Base-by-base conservation (phyloP, 2,797 vertebrate species). In the Fringilla coelebs region DNA sequence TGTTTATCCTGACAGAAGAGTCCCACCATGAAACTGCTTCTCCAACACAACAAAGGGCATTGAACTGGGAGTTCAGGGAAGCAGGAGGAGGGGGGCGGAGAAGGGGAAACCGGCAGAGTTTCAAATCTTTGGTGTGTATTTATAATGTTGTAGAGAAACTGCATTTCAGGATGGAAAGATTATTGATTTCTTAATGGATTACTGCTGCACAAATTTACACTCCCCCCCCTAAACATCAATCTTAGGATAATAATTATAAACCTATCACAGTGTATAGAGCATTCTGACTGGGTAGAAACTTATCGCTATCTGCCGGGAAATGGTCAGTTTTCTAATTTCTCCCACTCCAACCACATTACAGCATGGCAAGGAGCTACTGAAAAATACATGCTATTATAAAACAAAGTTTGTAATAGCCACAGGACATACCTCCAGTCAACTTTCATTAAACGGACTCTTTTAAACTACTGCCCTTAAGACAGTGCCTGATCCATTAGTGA, bases 111-210 rank as follows among this genome's bases (percentile, higher is more conserved):
- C 80, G 21, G 80, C 32, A 73, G 54, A 81, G 88, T 88, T 94
- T 97, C 85, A 94, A 90, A 85, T 78, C 94, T 88, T 97, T 70
- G 82, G 74, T 95, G 94, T 85, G 95, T 96, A 97, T 95, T 97
- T 97, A 94, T 97, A 97, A 97, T 90, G 85, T 89, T 90, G 94
- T 91, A 96, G 91, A 97, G 95, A 97, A 98, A 96, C 94, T 97
- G 96, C 95, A 88, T 96, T 97, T 97, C 97, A 97, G 91, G 94
- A 97, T 87, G 92, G 94, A 97, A 97, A 93, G 97, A 98, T 98
- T 98, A 98, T 98, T 98, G 98, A 98, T 98, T 98, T 97, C 97
- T 98, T 98, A 98, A 98, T 98, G 98, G 98, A 98, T 98, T 98
- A 97, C 97, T 94, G 94, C 97, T 97, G 97, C 96, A 96, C 96